Base-by-base conservation (phyloP, 37 sponge, comb jelly and placozoan species). In the Theonella swinhoei region DNA sequence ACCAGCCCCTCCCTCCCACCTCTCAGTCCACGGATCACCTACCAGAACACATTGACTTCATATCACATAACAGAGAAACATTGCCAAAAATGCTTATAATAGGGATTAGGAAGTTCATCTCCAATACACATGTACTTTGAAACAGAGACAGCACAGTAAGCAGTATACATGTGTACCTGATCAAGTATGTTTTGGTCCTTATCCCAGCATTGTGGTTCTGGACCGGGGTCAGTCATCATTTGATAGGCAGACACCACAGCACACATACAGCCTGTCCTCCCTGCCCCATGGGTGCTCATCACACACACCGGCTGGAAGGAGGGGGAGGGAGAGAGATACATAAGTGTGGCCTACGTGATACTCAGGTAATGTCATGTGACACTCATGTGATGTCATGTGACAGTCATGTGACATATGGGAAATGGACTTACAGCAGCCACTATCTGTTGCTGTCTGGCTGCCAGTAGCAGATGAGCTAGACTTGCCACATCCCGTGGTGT, bases 11-110 rank as follows among this genome's bases (percentile, higher is more conserved):
- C 47, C 17, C 90, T 40, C 62, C 36, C 43, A 2, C 9, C 33
- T 3, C 85, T 42, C 20, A 89, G 19, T 34, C 90, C 90, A 36
- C 85, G 67, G 24, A 89, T 80, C 20, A 89, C 85, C 81, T 88
- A 36, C 11, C 37, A 80, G 3, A 67, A 2, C 20, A 3, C 54
- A 47, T 14, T 17, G 54, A 14, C 54, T n/a, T n/a, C n/a, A n/a
- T n/a, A n/a, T n/a, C n/a, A n/a, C n/a, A n/a, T n/a, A n/a, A n/a
- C n/a, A n/a, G n/a, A n/a, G n/a, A n/a, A n/a, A n/a, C n/a, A n/a
- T n/a, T n/a, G n/a, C n/a, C n/a, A n/a, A n/a, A n/a, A n/a, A n/a
- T n/a, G n/a, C n/a, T n/a, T n/a, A n/a, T n/a, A n/a, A n/a, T n/a
- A n/a, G n/a, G n/a, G n/a, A n/a, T n/a, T n/a, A n/a, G n/a, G n/a